Conservation (phyloP, 2,888 invertebrate species). For the Stenodema calcarata region DNA sequence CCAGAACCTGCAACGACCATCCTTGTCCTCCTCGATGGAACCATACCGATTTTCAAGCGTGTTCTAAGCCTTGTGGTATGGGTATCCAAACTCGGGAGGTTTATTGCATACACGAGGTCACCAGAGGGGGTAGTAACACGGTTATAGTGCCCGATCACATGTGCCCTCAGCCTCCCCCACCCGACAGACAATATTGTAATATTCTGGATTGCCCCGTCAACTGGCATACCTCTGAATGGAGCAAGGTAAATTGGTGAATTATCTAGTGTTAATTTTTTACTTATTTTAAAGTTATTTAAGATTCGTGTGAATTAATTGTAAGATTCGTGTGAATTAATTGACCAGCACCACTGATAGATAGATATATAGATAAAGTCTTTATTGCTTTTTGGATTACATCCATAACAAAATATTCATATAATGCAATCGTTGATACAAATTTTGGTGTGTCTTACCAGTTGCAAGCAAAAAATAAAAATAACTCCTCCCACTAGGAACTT, state of each 20-base stretch:
- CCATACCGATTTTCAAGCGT: conserved; percentile 69
- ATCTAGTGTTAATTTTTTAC: no score
- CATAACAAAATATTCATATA: no score
- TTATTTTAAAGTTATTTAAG: no score
- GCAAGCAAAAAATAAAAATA: no score
- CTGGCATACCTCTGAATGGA: conserved; percentile 89
- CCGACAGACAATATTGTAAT: conserved; percentile 89
- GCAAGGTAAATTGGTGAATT: conserved; percentile 66
- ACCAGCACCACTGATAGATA: no score
- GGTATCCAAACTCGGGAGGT: conserved; percentile 92
- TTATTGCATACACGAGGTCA: conserved; percentile 85
- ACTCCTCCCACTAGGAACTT: no score
- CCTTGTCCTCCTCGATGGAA: conserved; percentile 90
- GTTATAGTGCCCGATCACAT: conserved; percentile 91
- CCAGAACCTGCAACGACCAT: conserved; percentile 90
- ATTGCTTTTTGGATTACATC: no score
- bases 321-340: no score
- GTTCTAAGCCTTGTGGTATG: conserved; percentile 92
- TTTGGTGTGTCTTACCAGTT: no score
- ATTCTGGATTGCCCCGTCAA: conserved; percentile 89
- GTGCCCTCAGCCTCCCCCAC: conserved; percentile 90
- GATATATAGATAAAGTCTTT: no score
- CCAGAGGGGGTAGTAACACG: conserved; percentile 85
- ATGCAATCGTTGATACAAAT: no score
- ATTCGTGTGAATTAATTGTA: no score